Evolutionary conservation across 2,797 vertebrate genomes (phyloP).

Genomic region (Hypotaenidia okinawae): DNA sequence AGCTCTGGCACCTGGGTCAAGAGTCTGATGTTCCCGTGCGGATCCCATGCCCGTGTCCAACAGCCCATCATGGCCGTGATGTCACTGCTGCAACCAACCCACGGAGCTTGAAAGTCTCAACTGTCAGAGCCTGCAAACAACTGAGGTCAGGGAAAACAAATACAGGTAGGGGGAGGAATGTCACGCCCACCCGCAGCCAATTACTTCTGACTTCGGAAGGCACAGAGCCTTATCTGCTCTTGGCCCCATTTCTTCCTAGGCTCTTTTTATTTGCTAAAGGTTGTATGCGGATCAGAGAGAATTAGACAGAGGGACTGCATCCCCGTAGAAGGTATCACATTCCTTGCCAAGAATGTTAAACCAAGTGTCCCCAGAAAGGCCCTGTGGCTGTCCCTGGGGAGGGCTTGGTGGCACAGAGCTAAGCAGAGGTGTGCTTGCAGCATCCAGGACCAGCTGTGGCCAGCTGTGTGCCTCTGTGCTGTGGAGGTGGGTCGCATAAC

Average conservation of each 20-base stretch:
- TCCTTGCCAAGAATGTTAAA: not conserved
- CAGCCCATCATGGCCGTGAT: fast-evolving
- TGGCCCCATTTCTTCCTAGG: not conserved
- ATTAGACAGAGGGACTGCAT: not conserved
- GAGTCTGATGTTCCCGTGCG: not conserved
- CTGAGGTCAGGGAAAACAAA: not conserved
- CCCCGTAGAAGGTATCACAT: not conserved
- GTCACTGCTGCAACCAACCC: not conserved
- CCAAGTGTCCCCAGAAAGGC: not conserved
- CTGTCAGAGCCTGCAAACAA: not conserved
- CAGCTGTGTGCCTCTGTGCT: not conserved
- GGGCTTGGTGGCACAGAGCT: not conserved
- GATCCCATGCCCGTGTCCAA: fast-evolving
- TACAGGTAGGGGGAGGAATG: not conserved
- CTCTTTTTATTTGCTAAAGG: not conserved
- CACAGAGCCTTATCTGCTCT: not conserved
- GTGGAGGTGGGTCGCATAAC: not conserved
- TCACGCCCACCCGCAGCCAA: not conserved
- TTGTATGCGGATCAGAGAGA: not conserved
- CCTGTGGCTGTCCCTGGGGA: not conserved
- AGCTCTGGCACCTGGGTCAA: not conserved
- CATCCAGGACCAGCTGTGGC: not conserved
- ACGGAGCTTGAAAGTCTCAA: not conserved
- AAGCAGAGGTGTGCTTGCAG: not conserved
- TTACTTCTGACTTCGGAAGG: not conserved